Percentiles rank a stretch among this genome's conserved stretches.
Evolutionary conservation across 1,140 invertebrate species (phyloP).

Genomic region (Neelides sp.): DNA sequence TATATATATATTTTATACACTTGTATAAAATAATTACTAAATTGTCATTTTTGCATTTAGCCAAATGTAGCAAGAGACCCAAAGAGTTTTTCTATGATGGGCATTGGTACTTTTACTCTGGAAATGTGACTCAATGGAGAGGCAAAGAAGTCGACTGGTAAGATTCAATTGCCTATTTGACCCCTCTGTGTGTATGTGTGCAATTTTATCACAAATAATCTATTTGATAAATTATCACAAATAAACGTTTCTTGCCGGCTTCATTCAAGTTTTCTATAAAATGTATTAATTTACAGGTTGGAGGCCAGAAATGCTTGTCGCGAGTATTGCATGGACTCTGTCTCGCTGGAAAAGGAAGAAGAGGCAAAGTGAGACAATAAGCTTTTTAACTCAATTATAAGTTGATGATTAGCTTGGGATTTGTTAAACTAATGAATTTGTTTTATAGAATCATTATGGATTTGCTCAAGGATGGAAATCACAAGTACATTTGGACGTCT

Average conservation of each 20-base stretch:
- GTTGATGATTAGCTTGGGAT: no score
- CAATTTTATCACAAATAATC: no score
- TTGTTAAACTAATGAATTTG: no score
- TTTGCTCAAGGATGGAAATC: conserved; percentile 59
- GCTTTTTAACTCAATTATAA: no score
- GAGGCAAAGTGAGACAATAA: no score
- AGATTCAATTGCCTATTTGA: no score
- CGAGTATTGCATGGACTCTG: conserved; percentile 83
- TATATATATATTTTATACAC: neutral
- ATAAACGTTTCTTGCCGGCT: no score
- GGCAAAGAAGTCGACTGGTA: conserved; percentile 74
- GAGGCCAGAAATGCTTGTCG: conserved; percentile 78
- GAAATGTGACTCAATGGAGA: conserved; percentile 60
- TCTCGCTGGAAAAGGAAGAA: conserved; percentile 73
- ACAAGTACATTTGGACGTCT: conserved; percentile 67
- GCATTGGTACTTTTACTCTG: conserved; percentile 78
- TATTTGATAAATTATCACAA: no score
- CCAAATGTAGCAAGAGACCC: conserved; percentile 42
- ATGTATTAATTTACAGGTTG: no score
- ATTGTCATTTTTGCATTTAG: conserved; percentile 14
- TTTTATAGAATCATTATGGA: conserved; percentile 75
- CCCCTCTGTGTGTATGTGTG: no score
- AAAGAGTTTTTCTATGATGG: conserved; percentile 75
- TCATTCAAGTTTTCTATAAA: no score
- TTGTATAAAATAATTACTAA: conserved; percentile 1